phyloP scores from a whole-genome alignment of 1,140 invertebrate genomes.

The Ceratitis capitata region DNA sequence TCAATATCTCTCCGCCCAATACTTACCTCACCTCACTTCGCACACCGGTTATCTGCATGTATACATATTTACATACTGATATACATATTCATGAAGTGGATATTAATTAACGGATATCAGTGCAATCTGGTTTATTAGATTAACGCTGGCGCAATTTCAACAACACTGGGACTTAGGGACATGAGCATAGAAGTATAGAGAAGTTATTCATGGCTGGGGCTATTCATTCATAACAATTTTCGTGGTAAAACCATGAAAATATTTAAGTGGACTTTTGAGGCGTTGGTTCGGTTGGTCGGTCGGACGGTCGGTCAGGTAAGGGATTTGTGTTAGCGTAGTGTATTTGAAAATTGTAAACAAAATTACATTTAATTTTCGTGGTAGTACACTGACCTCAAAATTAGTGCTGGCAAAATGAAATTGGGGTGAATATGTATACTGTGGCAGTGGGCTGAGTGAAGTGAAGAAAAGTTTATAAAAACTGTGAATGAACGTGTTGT shows the following conservation, averaged over 20 bases:
- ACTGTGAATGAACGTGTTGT: too few relatives aligned
- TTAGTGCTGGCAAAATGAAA: background rate
- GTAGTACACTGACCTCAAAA: background rate
- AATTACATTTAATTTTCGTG: background rate
- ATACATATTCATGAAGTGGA: constrained; percentile 10
- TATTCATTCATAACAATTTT: background rate
- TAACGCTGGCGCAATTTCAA: background rate
- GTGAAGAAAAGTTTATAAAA: too few relatives aligned
- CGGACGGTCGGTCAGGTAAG: too few relatives aligned
- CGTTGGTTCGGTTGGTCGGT: too few relatives aligned
- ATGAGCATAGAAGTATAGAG: background rate
- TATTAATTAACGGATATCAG: constrained; percentile 33
- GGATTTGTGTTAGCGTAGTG: background rate
- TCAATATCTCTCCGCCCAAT: too few relatives aligned
- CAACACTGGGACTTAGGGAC: background rate
- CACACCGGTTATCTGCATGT: background rate
- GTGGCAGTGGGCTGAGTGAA: background rate
- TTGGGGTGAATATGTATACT: background rate
- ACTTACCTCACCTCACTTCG: background rate
- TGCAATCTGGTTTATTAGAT: constrained; percentile 15
- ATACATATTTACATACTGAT: too few relatives aligned
- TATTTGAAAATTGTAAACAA: background rate
- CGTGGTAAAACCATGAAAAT: background rate
- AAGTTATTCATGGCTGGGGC: background rate
- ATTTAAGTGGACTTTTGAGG: background rate